Percentiles rank a stretch among this genome's conserved stretches.
phyloP scores from a whole-genome alignment of 1,140 invertebrate species.

The Micrasema minimum region DNA sequence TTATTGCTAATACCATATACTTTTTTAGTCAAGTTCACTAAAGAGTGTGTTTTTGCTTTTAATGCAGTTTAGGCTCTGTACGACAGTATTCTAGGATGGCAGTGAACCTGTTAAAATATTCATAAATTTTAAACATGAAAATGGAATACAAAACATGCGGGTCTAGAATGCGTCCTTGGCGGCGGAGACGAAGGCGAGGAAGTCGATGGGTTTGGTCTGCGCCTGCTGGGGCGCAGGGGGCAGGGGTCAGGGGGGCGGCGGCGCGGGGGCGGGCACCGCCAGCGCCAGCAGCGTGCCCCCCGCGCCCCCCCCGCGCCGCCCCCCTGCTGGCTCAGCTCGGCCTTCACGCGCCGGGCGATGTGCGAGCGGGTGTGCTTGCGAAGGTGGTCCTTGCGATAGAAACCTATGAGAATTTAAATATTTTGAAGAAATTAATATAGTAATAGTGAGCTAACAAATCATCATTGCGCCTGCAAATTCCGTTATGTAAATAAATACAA shows the following conservation, averaged over 20 bases:
- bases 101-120: not conserved
- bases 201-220: conserved; percentile 58
- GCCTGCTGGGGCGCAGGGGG: conserved; percentile 46
- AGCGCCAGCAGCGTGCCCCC: conserved; percentile 43
- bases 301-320: conserved; percentile 56
- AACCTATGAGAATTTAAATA: conserved; percentile 60
- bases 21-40: too few relatives aligned
- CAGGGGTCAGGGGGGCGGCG: conserved; percentile 53
- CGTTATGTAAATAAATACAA: too few relatives aligned
- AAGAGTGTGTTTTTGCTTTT: too few relatives aligned
- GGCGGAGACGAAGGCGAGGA: conserved; percentile 60
- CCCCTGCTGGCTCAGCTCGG: conserved; percentile 78
- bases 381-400: conserved; percentile 81
- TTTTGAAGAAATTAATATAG: too few relatives aligned
- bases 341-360: conserved; percentile 82
- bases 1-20: too few relatives aligned
- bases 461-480: too few relatives aligned
- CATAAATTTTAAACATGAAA: not conserved
- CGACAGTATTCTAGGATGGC: not conserved
- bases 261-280: conserved; percentile 54
- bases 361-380: conserved; percentile 85
- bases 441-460: too few relatives aligned
- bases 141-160: too few relatives aligned
- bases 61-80: too few relatives aligned
- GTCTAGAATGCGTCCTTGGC: conserved; percentile 60